A percentile compares a stretch with the other conserved stretches of the same genome.
These are phyloP conservation scores for Lophotis ruficrista DNA, from an alignment of 2,113 vertebrate genomes.

Conservation along the genomic window DNA sequence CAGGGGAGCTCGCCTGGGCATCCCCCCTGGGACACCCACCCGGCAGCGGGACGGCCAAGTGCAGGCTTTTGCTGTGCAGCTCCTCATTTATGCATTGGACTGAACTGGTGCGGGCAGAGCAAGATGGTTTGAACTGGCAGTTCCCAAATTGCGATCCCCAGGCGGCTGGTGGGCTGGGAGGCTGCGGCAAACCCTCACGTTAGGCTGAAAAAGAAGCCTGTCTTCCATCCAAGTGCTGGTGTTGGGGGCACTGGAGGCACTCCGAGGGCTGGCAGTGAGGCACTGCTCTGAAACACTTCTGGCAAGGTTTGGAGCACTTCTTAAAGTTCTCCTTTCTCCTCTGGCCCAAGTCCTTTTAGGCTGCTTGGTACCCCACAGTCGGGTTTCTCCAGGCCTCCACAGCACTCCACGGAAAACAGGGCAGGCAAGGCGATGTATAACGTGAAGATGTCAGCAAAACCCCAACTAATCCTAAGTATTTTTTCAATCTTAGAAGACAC, in stretches of 20 bases:
- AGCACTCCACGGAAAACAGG: neutral
- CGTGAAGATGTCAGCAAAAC: neutral
- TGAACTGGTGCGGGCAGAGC: neutral
- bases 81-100: neutral
- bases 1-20: neutral
- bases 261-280: neutral
- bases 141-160: fast-evolving
- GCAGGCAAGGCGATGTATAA: neutral
- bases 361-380: neutral
- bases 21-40: neutral
- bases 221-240: neutral
- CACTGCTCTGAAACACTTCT: neutral
- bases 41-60: fast-evolving
- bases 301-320: neutral
- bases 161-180: fast-evolving
- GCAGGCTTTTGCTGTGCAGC: neutral
- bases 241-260: neutral
- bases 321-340: neutral
- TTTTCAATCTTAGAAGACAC: neutral
- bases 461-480: neutral
- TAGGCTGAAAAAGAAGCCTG: neutral
- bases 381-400: neutral
- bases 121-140: neutral
- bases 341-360: neutral
- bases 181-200: fast-evolving